Base-by-base conservation (phyloP, 2,888 invertebrate species). In the Noctua janthe region DNA sequence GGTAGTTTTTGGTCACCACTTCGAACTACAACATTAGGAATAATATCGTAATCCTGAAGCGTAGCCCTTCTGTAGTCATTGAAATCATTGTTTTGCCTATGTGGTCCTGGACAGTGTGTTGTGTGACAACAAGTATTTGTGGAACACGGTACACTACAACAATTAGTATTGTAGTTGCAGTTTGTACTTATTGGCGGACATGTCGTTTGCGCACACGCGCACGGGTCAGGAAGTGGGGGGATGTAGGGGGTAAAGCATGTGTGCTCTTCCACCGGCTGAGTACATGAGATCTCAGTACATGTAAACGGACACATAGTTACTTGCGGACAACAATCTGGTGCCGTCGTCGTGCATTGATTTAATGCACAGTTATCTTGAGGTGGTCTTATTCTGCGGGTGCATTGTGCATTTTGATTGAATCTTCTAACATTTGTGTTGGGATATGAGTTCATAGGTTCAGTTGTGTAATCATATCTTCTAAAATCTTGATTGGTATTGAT, bases 1-100 rank as follows among this genome's bases (percentile, higher is more conserved):
- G 83, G 71, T 64, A 76, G 67, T 56, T 88, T 87, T 72, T 85
- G 83, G 47, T 93, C 91, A 13, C 92, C 93, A 84, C 92, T 94
- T 56, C 93, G 92, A 39, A 93, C 80, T 64, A 89, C 88, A 81
- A 94, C 82, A 78, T 94, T 92, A 59, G 94, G 93, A 23, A 92
- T 84, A 75, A 94, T 83, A 79, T 95, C 94, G 78, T 94, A 93
- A 80, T 94, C 92, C 43, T 93, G 91, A 56, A 89, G 88, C 64
- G 87, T 88, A 66, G 87, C 82, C 81, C 91, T 91, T 82, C 83
- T 91, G 78, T 83, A 59, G 88, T 88, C 88, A 80, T 84, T 90
- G 71, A 74, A 84, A n/a, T 82, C 84, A 78, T 87, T 89, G 67
- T 90, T 89, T 49, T 83, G 82, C 23, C 85, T 87, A n/a, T 88